Evolutionary conservation across 2,797 vertebrate genomes (phyloP).

Genomic region (Onychomys arenicola): DNA sequence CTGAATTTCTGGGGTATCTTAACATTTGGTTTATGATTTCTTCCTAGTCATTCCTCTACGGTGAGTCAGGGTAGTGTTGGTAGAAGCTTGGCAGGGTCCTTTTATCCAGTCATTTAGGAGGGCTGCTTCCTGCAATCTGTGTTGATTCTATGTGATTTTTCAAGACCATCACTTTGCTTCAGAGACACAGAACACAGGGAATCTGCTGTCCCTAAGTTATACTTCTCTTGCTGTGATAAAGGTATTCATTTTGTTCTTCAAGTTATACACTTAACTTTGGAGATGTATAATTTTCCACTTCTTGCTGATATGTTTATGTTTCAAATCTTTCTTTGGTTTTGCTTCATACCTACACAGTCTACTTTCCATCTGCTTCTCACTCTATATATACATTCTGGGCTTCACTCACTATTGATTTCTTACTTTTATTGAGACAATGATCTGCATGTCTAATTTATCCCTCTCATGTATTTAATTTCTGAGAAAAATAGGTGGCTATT

Average conservation of each 20-base stretch:
- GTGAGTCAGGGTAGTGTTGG: background rate
- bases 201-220: background rate
- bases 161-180: background rate
- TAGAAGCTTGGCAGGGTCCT: background rate
- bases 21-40: background rate
- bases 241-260: background rate
- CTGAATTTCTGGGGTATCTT: background rate
- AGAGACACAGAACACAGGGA: background rate
- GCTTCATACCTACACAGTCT: background rate
- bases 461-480: background rate
- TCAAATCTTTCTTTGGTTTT: background rate
- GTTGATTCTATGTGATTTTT: background rate
- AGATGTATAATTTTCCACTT: background rate
- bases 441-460: background rate
- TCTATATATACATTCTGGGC: background rate
- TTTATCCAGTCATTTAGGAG: background rate
- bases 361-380: background rate
- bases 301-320: background rate
- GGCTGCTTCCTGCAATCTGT: background rate
- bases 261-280: background rate
- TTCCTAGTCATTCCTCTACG: background rate
- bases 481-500: background rate
- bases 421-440: background rate
- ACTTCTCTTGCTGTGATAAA: background rate
- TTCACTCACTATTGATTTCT: background rate